These are phyloP conservation scores for Sesamia nonagrioides DNA, from an alignment of 1,140 invertebrate genomes.

Conservation along the genomic window DNA sequence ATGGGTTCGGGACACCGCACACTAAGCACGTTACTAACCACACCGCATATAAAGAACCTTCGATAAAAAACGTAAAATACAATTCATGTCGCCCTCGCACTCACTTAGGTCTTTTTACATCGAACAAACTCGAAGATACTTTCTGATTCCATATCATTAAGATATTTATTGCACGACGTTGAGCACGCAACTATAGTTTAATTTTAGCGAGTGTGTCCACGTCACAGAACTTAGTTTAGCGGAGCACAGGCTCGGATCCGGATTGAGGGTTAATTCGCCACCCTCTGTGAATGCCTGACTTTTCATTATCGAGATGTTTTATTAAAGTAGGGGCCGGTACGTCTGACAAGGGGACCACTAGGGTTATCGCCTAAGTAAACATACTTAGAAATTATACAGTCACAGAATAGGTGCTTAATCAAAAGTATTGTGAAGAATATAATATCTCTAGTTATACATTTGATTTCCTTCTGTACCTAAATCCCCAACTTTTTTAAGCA, in stretches of 20 bases:
- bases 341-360: conserved; percentile 69
- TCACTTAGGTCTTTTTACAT: conserved; percentile 64
- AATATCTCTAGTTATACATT: background rate
- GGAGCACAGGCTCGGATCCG: conserved; percentile 35
- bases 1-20: conserved; percentile 68
- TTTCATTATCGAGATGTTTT: conserved; percentile 88
- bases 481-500: too few species aligned
- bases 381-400: background rate
- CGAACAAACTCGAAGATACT: conserved; percentile 72
- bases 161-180: conserved; percentile 83
- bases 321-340: conserved; percentile 81
- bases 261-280: conserved; percentile 81
- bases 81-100: conserved; percentile 50
- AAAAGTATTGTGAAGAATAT: background rate
- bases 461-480: too few species aligned
- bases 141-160: conserved; percentile 87
- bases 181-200: conserved; percentile 65
- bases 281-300: conserved; percentile 85
- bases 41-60: conserved; percentile 59
- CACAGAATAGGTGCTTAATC: background rate
- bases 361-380: conserved; percentile 66
- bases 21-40: conserved; percentile 54
- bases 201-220: conserved; percentile 72
- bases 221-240: conserved; percentile 76
- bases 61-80: conserved; percentile 58